Evolutionary conservation across 2,888 invertebrate species (phyloP).

Genomic region (Chrysolina haemoptera): DNA sequence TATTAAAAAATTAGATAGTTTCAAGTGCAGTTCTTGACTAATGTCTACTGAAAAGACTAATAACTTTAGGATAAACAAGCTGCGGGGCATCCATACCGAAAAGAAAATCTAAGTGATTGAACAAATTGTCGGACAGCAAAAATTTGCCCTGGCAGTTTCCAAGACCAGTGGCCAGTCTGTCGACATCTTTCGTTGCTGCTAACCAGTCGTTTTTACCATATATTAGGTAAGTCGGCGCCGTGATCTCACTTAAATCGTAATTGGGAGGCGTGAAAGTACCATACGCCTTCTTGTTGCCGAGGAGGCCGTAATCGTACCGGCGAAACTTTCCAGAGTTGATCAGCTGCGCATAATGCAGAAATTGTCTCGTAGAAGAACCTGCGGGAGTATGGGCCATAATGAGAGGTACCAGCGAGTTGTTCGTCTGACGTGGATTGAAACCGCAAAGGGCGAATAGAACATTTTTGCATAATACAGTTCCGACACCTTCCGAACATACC

Average conservation of each 20-base stretch:
- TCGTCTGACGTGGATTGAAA: constrained; percentile 62
- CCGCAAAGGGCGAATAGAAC: constrained; percentile 62
- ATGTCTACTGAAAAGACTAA: constrained; percentile 50
- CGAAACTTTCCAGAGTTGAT: constrained; percentile 65
- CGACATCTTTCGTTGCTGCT: constrained; percentile 63
- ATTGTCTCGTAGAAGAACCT: constrained; percentile 75
- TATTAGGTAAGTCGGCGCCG: constrained; percentile 68
- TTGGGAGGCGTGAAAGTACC: constrained; percentile 65
- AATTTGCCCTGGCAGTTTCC: constrained; percentile 56
- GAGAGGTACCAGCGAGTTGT: constrained; percentile 58
- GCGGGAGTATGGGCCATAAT: constrained; percentile 59
- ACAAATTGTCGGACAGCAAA: constrained; percentile 58
- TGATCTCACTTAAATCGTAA: constrained; percentile 67
- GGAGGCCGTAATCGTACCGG: constrained; percentile 73
- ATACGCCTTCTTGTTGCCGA: constrained; percentile 59
- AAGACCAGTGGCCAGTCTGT: constrained; percentile 62
- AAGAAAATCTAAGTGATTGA: constrained; percentile 60
- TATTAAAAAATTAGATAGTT: not conserved
- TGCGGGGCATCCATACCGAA: constrained; percentile 59
- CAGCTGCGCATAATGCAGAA: constrained; percentile 82
- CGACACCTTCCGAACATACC: constrained; percentile 11
- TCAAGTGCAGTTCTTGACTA: not conserved
- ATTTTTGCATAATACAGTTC: constrained; percentile 58
- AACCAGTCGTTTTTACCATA: constrained; percentile 71
- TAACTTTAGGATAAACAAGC: constrained; percentile 60